Evolutionary conservation across 2,113 vertebrate species (phyloP).

Genomic region (Australoheros scitulus): DNA sequence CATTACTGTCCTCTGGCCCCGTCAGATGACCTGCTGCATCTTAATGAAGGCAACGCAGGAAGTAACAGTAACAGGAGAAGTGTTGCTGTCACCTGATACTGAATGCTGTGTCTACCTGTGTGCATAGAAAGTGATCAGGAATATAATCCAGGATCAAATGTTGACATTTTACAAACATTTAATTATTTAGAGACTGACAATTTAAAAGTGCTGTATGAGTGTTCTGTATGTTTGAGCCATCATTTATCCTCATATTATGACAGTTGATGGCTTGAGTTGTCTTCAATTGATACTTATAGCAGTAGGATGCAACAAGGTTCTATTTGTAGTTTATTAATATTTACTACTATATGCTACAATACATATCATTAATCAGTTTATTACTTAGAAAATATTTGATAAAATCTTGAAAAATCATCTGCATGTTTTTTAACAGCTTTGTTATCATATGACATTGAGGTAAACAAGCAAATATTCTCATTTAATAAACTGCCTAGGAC

Average conservation of each 20-base stretch:
- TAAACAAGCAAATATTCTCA: not conserved
- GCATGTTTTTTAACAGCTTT: not conserved
- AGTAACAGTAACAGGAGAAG: constrained; percentile 53
- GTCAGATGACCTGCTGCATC: constrained; percentile 42
- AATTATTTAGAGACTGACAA: too few species aligned
- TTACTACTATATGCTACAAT: too few species aligned
- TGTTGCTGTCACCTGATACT: constrained; percentile 46
- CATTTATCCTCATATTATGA: too few species aligned
- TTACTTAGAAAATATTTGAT: too few species aligned
- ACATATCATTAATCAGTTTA: too few species aligned
- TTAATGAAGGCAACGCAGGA: constrained; percentile 15
- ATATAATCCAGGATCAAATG: not conserved
- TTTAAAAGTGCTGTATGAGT: too few species aligned
- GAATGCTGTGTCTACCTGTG: not conserved
- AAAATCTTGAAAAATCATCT: not conserved
- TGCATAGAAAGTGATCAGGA: constrained; percentile 45
- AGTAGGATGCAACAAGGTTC: too few species aligned
- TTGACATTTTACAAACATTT: too few species aligned
- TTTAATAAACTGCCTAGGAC: not conserved
- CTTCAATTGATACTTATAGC: too few species aligned
- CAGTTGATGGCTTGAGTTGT: too few species aligned
- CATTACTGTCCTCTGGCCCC: not conserved
- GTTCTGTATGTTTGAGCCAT: too few species aligned
- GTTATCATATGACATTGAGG: not conserved
- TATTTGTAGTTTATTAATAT: too few species aligned